A percentile compares a stretch with the other conserved stretches of the same genome.
phyloP scores from a whole-genome alignment of 2,797 vertebrate genomes.

The Pangasius djambal region DNA sequence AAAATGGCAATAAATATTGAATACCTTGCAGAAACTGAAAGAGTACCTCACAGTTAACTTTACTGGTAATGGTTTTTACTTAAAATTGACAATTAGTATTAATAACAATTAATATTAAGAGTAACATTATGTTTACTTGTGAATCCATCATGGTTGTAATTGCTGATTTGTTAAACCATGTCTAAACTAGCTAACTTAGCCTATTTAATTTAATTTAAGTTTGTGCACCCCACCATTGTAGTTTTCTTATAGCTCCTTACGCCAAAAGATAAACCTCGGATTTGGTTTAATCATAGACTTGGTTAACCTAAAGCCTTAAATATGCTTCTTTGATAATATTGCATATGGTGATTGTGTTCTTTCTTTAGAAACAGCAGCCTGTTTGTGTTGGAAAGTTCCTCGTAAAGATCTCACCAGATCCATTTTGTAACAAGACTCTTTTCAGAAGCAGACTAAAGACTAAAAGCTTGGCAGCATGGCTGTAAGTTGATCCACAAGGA shows the following conservation, averaged over 20 bases:
- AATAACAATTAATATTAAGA: neutral
- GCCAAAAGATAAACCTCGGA: neutral
- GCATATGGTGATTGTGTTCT: neutral
- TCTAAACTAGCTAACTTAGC: too few species aligned
- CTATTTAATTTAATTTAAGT: neutral
- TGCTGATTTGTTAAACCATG: neutral
- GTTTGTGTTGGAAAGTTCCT: neutral
- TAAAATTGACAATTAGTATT: neutral
- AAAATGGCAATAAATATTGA: neutral
- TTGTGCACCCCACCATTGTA: neutral
- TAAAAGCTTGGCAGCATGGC: constrained; percentile 18
- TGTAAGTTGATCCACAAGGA: constrained; percentile 31
- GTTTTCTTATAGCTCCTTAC: neutral
- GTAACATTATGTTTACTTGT: neutral
- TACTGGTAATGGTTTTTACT: neutral
- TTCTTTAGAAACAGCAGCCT: neutral
- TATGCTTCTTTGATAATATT: neutral
- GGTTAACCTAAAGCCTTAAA: neutral
- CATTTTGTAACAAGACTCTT: constrained; percentile 29
- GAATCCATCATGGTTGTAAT: neutral
- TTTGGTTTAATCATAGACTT: neutral
- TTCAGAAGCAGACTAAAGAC: constrained; percentile 3
- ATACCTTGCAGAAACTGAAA: neutral
- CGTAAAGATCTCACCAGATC: neutral
- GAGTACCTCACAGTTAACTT: neutral